Evolutionary conservation across 2,113 vertebrate genomes (phyloP).

Genomic region (Ia io): DNA sequence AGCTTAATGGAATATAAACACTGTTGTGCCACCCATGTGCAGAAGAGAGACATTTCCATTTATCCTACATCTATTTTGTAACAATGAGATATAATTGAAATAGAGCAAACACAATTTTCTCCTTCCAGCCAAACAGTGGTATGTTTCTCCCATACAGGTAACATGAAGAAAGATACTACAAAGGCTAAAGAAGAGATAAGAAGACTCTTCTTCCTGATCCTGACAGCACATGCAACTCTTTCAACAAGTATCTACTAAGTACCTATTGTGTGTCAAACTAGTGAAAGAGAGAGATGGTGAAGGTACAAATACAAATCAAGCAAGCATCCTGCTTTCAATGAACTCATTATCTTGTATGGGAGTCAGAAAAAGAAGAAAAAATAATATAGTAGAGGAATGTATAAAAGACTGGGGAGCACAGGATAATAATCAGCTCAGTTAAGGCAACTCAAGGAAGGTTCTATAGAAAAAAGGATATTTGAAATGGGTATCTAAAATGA

Average conservation of each 20-base stretch:
- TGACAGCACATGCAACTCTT: not conserved
- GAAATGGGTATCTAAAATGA: not conserved
- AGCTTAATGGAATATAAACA: constrained; percentile 31
- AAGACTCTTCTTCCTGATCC: not conserved
- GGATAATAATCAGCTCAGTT: not conserved
- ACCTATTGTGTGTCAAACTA: not conserved
- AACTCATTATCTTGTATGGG: not conserved
- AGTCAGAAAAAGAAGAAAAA: not conserved
- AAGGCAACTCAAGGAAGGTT: not conserved
- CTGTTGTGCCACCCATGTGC: constrained; percentile 49
- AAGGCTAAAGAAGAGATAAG: constrained; percentile 24
- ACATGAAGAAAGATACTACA: not conserved
- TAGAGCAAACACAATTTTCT: constrained; percentile 48
- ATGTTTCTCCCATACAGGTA: not conserved
- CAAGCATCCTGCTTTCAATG: not conserved
- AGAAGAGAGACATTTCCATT: constrained; percentile 27
- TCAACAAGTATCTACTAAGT: not conserved
- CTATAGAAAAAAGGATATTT: not conserved
- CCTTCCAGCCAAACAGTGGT: not conserved
- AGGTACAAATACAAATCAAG: not conserved
- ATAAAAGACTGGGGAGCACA: not conserved
- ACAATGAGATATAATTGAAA: constrained; percentile 43
- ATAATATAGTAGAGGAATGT: not conserved
- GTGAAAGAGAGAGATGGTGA: not conserved
- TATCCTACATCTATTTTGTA: constrained; percentile 51